Conservation (phyloP, 2,113 vertebrate genomes). For the Loxodonta africana region DNA sequence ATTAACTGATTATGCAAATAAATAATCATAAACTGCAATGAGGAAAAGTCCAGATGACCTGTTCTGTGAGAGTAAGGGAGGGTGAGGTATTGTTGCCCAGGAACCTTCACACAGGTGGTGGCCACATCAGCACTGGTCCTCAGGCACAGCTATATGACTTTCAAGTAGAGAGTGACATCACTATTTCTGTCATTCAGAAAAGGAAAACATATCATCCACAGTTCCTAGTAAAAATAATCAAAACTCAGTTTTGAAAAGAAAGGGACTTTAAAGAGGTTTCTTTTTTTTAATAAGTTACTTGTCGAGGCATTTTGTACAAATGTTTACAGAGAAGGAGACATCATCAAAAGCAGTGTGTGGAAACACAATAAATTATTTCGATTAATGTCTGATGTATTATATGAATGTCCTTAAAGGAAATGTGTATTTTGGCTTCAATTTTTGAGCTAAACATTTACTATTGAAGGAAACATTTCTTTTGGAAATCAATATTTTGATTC, state of each 20-base stretch:
- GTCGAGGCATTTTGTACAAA: slow-evolving; percentile 12
- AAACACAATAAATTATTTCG: neutral
- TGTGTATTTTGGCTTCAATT: slow-evolving; percentile 25
- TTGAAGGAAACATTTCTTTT: slow-evolving; percentile 55
- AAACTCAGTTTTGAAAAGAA: neutral
- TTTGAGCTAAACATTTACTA: slow-evolving; percentile 13
- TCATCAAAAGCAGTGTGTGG: slow-evolving; percentile 42
- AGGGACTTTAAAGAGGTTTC: neutral
- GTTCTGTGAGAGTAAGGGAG: neutral
- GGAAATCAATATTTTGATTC: slow-evolving; percentile 47
- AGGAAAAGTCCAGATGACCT: neutral
- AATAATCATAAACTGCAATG: neutral
- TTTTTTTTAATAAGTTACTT: neutral
- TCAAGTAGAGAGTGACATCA: neutral
- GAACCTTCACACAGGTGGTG: neutral
- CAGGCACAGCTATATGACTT: neutral
- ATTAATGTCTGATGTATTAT: slow-evolving; percentile 23
- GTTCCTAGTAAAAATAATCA: neutral
- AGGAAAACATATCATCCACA: neutral
- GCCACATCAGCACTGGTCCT: neutral
- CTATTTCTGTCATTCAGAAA: neutral
- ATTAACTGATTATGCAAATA: neutral
- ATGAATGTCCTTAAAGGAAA: slow-evolving; percentile 28
- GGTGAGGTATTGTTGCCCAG: neutral
- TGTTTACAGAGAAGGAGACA: slow-evolving; percentile 59